phyloP scores from a whole-genome alignment of 2,888 invertebrate genomes.

The Nymphalis c-album region DNA sequence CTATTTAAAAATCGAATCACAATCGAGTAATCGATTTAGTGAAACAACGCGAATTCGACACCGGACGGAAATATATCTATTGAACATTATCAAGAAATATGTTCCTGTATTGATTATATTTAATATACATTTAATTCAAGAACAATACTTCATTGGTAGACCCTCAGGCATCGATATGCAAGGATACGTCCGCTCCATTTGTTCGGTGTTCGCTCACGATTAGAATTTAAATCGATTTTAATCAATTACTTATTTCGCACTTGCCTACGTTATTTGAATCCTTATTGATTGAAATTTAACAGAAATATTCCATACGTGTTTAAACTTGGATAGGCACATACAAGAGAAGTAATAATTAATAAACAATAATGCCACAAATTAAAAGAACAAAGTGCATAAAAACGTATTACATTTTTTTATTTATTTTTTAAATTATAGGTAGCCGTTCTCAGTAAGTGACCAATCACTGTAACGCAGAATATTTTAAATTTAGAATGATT shows the following conservation, averaged over 20 bases:
- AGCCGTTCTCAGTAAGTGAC: too few species aligned
- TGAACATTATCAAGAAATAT: conserved; percentile 38
- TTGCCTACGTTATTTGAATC: conserved; percentile 14
- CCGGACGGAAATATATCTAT: conserved; percentile 56
- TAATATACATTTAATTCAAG: conserved; percentile 43
- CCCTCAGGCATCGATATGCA: conserved; percentile 41
- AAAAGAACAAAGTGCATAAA: too few species aligned
- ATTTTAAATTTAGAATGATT: too few species aligned
- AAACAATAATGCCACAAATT: too few species aligned
- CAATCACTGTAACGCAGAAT: too few species aligned
- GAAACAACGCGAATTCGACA: conserved; percentile 57
- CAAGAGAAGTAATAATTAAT: too few species aligned
- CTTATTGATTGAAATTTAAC: not conserved
- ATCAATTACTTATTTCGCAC: conserved; percentile 23
- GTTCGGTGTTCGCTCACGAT: conserved; percentile 31
- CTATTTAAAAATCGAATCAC: conserved; percentile 1
- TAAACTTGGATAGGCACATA: too few species aligned
- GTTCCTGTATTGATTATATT: conserved; percentile 37
- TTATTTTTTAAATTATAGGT: too few species aligned
- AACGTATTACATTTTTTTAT: too few species aligned
- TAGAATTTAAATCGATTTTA: conserved; percentile 40
- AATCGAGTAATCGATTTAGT: conserved; percentile 44
- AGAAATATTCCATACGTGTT: too few species aligned
- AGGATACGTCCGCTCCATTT: conserved; percentile 42
- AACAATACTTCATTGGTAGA: conserved; percentile 59